These are phyloP conservation scores for Alfaro cultratus DNA, from an alignment of 2,797 vertebrate species.

Conservation along the genomic window DNA sequence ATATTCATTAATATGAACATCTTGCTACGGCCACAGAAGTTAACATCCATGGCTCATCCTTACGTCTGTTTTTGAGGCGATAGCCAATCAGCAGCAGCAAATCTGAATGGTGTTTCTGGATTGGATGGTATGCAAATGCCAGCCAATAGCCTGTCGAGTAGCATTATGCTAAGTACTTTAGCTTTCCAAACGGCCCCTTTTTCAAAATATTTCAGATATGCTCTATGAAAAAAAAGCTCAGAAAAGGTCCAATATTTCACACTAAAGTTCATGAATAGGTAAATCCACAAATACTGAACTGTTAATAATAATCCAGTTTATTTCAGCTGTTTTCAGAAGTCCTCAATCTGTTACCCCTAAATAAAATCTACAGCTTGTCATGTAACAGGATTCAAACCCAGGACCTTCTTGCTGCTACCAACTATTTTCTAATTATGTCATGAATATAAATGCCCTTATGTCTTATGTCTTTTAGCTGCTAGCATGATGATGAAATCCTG, in stretches of 20 bases:
- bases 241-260: too few relatives aligned
- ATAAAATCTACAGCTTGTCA: too few relatives aligned
- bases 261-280: not conserved
- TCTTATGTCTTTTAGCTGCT: slow-evolving; percentile 51
- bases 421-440: slow-evolving; percentile 17
- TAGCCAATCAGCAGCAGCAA: too few relatives aligned
- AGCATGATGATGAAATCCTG: slow-evolving; percentile 62
- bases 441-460: slow-evolving; percentile 20
- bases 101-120: not conserved
- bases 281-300: not conserved
- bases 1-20: not conserved
- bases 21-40: not conserved
- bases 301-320: not conserved
- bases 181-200: not conserved
- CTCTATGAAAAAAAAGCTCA: not conserved
- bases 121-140: not conserved
- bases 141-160: not conserved
- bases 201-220: not conserved
- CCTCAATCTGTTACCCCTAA: not conserved
- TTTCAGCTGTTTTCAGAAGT: not conserved
- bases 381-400: not conserved
- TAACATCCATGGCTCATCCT: not conserved
- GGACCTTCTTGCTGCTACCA: not conserved
- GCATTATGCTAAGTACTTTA: not conserved
- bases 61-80: too few relatives aligned